Base-by-base conservation (phyloP, 2,888 invertebrate species). In the Dryobotodes eremita region DNA sequence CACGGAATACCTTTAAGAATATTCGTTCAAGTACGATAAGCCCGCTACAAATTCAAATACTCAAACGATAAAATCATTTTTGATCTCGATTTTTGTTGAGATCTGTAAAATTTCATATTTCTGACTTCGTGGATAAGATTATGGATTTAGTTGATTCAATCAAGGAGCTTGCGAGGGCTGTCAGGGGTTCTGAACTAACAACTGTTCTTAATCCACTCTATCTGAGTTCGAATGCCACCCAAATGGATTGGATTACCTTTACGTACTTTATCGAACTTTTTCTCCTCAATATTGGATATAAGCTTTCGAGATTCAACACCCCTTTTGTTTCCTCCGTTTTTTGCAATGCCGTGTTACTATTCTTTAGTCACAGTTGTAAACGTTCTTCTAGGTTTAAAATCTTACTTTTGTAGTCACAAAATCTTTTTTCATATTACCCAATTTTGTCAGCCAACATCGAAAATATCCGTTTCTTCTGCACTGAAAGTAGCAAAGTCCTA, bases 1-100 rank as follows among this genome's bases (percentile, higher is more conserved):
- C 89, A 90, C 90, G 86, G 90, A 90, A 92, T 92, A 84, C 86
- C 91, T 93, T 91, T 92, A 92, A 92, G 92, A 93, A 93, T 94
- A 94, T 94, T 94, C 92, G 91, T 93, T 92, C 87, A 92, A 90
- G 92, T 91, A 91, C 92, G 91, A 87, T 89, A 89, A 93, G 91
- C 92, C 90, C 86, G 91, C 87, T 90, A 91, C 90, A 94, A 94
- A 94, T 94, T 95, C 95, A 94, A 95, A 95, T 95, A 94, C 92
- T 93, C 86, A 83, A 92, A 89, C 92, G 92, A 92, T 93, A 93
- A 94, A 94, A 94, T 93, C 92, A 94, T 93, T 94, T 93, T 89
- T 92, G 91, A 93, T 94, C 93, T 92, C 90, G 89, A 88, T 92
- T 93, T 93, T 91, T 92, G 91, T 91, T 87, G 90, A 91, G 89